Percentiles rank a stretch among this genome's conserved stretches.
phyloP scores from a whole-genome alignment of 1,140 invertebrate genomes.

The Samia ricini region DNA sequence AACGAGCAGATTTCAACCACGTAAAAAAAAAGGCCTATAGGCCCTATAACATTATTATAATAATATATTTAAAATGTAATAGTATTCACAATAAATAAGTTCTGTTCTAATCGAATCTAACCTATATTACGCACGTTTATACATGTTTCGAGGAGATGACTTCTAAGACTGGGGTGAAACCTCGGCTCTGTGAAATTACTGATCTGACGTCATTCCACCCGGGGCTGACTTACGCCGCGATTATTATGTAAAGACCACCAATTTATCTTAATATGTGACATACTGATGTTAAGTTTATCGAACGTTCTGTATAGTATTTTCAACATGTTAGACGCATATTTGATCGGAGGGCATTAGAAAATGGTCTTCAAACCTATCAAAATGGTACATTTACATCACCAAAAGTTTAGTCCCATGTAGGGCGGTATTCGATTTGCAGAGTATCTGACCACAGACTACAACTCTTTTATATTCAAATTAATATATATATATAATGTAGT shows the following conservation, averaged over 20 bases:
- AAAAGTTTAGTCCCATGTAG: too few relatives aligned
- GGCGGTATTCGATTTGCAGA: too few relatives aligned
- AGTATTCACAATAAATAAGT: background rate
- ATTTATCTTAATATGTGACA: constrained; percentile 23
- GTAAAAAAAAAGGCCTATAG: too few relatives aligned
- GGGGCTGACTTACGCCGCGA: constrained; percentile 13
- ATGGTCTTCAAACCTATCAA: too few relatives aligned
- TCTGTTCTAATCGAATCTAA: background rate
- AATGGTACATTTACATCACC: too few relatives aligned
- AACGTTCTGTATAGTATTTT: background rate
- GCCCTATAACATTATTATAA: too few relatives aligned
- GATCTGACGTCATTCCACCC: constrained; percentile 2
- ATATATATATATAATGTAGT: too few relatives aligned
- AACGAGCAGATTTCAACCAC: too few relatives aligned
- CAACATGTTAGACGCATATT: background rate
- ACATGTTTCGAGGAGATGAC: background rate
- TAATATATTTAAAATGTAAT: too few relatives aligned
- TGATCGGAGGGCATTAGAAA: too few relatives aligned
- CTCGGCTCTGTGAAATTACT: background rate
- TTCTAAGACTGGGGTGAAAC: background rate
- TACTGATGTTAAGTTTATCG: constrained; percentile 2
- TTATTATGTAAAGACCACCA: constrained; percentile 25
- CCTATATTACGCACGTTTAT: background rate
- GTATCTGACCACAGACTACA: too few relatives aligned
- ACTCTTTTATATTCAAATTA: too few relatives aligned